Evolutionary conservation across 2,797 vertebrate species (phyloP).

Genomic region (Artibeus lituratus): DNA sequence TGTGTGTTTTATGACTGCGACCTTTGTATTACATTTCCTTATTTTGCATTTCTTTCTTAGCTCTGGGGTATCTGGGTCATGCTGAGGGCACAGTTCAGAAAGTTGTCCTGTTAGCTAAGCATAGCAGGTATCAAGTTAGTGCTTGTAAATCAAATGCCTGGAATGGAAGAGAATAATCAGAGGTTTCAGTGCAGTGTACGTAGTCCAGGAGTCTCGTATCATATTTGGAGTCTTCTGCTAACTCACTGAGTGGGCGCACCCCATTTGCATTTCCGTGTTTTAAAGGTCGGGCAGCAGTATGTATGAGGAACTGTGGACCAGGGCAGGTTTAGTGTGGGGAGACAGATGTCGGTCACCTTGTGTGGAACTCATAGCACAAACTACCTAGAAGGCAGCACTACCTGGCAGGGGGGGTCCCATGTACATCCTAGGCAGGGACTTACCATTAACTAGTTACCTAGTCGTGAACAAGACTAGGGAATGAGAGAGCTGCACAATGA

Average conservation of each 20-base stretch:
- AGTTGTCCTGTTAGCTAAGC: background rate
- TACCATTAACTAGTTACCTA: constrained; percentile 64
- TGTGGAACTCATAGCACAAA: background rate
- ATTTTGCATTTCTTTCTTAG: constrained; percentile 4
- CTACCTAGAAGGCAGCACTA: background rate
- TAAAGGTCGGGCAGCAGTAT: background rate
- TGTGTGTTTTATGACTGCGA: background rate
- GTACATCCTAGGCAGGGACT: constrained; percentile 58
- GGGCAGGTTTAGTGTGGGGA: background rate
- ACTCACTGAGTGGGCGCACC: background rate
- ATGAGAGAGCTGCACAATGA: constrained; percentile 6
- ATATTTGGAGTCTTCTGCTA: background rate
- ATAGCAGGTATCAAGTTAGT: background rate
- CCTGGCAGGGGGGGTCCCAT: background rate
- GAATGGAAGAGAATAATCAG: constrained; percentile 21
- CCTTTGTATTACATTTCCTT: background rate
- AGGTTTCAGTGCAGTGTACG: background rate
- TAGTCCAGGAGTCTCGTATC: background rate
- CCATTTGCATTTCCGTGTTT: background rate
- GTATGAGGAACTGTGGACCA: background rate
- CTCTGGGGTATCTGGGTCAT: background rate
- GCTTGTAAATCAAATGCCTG: background rate
- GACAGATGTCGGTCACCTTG: background rate
- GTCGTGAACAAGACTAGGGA: constrained; percentile 59
- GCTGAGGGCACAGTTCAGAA: background rate